Percentiles rank a stretch among this genome's conserved stretches.
Evolutionary conservation across 2,797 vertebrate species (phyloP).

Genomic region (Liparis tanakae): DNA sequence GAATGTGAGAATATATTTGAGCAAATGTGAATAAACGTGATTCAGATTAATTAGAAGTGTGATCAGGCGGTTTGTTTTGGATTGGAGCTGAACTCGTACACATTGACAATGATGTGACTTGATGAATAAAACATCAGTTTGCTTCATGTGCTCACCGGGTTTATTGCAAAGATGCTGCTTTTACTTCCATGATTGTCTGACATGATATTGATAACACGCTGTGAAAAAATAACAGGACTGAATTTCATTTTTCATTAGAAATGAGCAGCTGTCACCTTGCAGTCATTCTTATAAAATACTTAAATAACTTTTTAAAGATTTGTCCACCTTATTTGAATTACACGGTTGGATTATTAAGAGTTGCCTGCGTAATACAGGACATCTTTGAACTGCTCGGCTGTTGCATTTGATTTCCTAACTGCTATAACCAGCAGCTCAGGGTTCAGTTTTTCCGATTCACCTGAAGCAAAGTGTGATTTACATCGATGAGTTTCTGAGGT

Average conservation of each 20-base stretch:
- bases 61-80: background rate
- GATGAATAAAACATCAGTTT: constrained; percentile 4
- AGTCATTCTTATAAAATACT: background rate
- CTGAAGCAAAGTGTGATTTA: background rate
- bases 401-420: background rate
- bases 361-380: background rate
- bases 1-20: background rate
- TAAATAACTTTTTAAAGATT: background rate
- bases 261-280: background rate
- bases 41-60: background rate
- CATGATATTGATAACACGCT: background rate
- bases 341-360: background rate
- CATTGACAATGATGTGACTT: background rate
- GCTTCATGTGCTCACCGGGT: constrained; percentile 1
- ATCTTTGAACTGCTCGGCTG: background rate
- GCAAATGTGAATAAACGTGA: background rate
- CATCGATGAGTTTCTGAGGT: constrained; percentile 8
- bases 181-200: background rate
- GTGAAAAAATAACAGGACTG: background rate
- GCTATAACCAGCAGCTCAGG: background rate
- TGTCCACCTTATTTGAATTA: background rate
- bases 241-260: constrained; percentile 3
- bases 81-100: constrained; percentile 3
- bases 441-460: background rate
- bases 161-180: background rate